phyloP scores from a whole-genome alignment of 92 coral and sea anemone species.

The Umimayanthus chanpuru region DNA sequence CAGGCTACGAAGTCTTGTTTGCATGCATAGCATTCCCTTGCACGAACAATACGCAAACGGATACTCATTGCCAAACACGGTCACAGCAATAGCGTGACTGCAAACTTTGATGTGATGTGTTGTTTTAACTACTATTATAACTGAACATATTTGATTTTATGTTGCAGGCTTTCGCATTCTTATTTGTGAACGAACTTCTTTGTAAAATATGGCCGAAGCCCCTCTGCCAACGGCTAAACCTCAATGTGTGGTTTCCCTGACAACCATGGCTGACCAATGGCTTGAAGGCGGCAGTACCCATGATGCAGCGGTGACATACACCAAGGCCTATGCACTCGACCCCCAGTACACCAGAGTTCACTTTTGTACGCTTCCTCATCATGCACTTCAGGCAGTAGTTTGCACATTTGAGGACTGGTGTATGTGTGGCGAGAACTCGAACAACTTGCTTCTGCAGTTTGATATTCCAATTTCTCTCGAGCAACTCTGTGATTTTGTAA shows the following conservation, averaged over 20 bases:
- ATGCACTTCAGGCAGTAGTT: constrained; percentile 55
- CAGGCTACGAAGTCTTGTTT: no score
- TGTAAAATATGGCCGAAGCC: constrained; percentile 11
- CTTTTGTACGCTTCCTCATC: constrained; percentile 54
- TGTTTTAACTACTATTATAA: no score
- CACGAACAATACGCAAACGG: no score
- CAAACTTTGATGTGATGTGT: no score
- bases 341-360: constrained; percentile 76
- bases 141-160: background rate
- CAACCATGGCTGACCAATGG: constrained; percentile 63
- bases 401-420: constrained; percentile 83
- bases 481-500: constrained; percentile 78
- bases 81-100: no score
- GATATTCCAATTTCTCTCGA: constrained; percentile 62
- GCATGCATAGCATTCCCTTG: no score
- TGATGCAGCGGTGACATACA: constrained; percentile 76
- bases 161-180: background rate
- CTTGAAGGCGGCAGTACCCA: constrained; percentile 67
- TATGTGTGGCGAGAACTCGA: constrained; percentile 68
- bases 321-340: constrained; percentile 83
- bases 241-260: constrained; percentile 25
- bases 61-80: no score
- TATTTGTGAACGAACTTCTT: background rate
- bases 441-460: constrained; percentile 36
- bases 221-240: background rate